phyloP scores from a whole-genome alignment of 1,140 invertebrate species.

The Brachionus paranguensis region DNA sequence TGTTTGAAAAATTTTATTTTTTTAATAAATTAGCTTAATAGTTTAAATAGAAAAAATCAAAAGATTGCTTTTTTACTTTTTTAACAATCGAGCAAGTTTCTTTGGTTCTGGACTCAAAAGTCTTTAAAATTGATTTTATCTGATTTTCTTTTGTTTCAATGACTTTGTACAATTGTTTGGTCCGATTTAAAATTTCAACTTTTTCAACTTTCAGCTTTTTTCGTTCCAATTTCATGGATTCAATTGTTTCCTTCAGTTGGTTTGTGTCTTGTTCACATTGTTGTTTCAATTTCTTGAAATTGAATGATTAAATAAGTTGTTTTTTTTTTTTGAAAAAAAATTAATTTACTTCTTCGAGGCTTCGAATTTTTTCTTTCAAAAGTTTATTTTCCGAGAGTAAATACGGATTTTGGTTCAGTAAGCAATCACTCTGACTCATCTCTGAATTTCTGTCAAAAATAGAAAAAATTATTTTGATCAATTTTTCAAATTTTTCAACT shows the following conservation, averaged over 20 bases:
- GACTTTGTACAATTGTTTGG: conserved; percentile 13
- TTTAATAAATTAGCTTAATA: background rate
- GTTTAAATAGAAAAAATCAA: too few relatives aligned
- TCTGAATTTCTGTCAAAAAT: background rate
- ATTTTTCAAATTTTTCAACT: background rate
- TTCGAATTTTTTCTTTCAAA: conserved; percentile 2
- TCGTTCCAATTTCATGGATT: background rate
- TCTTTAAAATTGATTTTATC: background rate
- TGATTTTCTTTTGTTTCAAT: conserved; percentile 33
- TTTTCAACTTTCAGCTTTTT: conserved; percentile 24
- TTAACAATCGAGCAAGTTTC: conserved; percentile 1
- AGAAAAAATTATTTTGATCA: background rate
- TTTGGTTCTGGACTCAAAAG: conserved; percentile 1
- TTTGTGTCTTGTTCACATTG: background rate
- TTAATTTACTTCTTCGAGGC: background rate
- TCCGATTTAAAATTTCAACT: background rate
- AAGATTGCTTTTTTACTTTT: background rate
- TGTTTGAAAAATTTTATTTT: background rate
- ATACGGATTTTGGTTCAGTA: conserved; percentile 2
- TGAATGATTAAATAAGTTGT: background rate
- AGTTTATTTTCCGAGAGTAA: background rate
- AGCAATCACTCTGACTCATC: background rate
- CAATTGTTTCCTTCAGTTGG: background rate
- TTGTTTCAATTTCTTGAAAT: conserved; percentile 7
- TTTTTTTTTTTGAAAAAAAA: background rate